A percentile compares a stretch with the other conserved stretches of the same genome.
These are phyloP conservation scores for Sebastes hubbsi DNA, from an alignment of 2,797 vertebrate genomes.

Conservation along the genomic window DNA sequence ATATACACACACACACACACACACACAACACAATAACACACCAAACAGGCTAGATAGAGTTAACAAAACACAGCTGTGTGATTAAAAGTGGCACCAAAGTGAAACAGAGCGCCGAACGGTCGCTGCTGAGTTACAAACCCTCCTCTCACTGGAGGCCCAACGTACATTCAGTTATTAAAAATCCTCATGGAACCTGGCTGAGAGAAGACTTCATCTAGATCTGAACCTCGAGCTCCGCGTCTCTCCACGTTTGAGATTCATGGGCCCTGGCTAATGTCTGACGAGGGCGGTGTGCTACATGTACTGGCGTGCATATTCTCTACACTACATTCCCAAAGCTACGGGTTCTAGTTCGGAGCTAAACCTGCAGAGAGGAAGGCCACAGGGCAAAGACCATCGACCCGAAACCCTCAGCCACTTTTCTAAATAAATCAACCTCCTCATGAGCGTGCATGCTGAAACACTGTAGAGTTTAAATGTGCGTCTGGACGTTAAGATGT, in stretches of 20 bases:
- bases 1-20: not conserved
- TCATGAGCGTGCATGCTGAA: not conserved
- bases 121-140: not conserved
- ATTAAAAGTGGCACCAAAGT: constrained; percentile 48
- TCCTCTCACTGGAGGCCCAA: not conserved
- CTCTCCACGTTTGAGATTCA: not conserved
- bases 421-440: not conserved
- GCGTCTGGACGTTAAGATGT: not conserved
- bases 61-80: constrained; percentile 24
- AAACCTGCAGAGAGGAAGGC: constrained; percentile 46
- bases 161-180: constrained; percentile 40
- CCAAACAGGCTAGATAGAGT: constrained; percentile 1
- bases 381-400: not conserved
- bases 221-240: not conserved
- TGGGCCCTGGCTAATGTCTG: not conserved
- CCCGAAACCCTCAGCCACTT: not conserved
- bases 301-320: constrained; percentile 58
- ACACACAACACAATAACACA: not conserved
- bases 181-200: not conserved
- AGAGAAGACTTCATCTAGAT: not conserved
- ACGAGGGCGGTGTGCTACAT: constrained; percentile 71
- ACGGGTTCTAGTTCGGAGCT: constrained; percentile 28
- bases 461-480: not conserved
- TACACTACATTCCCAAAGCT: constrained; percentile 32
- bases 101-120: constrained; percentile 11